Base-by-base conservation (phyloP, 1,140 invertebrate genomes). In the Pachyrhynchus sulphureomaculatus region DNA sequence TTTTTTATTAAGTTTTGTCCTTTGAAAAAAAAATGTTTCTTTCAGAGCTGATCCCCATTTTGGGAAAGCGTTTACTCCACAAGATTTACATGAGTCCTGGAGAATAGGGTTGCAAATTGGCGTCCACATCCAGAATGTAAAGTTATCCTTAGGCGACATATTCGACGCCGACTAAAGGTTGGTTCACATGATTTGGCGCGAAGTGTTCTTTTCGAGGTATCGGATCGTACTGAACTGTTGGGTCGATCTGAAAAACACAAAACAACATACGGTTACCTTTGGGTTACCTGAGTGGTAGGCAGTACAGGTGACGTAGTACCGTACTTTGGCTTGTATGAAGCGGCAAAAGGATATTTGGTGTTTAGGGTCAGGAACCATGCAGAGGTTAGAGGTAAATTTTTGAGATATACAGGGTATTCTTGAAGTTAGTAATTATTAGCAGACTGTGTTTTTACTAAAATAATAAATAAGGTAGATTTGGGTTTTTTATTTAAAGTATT, bases 221-320 rank as follows among this genome's bases (percentile, higher is more conserved):
- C 56, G 47, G 56, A 41, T 41, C 56, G 33, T 20, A 59, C 56
- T 59, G 47, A 51, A 57, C 42, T 57, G 42, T 23, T 42, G 47
- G 36, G 36, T 51, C 32, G 42, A 21, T 26, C 47, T 42, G 45
- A 51, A 59, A 59, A n/a, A n/a, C n/a, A 59, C 45, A 49, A 49
- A 45, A 59, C 45, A 49, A 58, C 47, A 42, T 37, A 56, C 56
- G 47, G 56, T 59, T 59, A 59, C 47, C 56, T 59, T 59, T 51
- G 49, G 36, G 21, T 41, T 32, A 59, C 56, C 56, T 59, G 56
- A 48, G 41, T 29, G 44, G 44, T 57, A 36, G 55, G 23, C 24
- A 23, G 29, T 47, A 59, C 56, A 59, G 56, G 58, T 54, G 49
- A 53, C 34, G 26, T 41, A 45, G 32, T 56, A 56, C 41, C 48